Evolutionary conservation across 2,888 invertebrate genomes (phyloP), one percentile per base, ranked within the genome.

Genomic region (Ophion obscuratus): DNA sequence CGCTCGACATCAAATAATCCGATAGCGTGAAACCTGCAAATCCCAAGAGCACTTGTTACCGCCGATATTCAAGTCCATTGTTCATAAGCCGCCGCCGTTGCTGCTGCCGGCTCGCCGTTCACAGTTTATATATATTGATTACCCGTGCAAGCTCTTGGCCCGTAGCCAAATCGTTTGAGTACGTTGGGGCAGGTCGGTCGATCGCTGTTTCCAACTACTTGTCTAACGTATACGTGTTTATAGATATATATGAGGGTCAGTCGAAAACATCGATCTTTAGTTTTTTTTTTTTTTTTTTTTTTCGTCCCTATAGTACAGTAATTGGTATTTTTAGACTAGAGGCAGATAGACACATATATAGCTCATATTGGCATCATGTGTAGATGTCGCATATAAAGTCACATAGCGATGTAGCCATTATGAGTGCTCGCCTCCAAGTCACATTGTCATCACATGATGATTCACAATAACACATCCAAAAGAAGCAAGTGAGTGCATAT

Each of bases 121-220:
- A 17, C 53, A 59, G 85, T 84, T 87, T 87, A 89, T 88, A 89
- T 89, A 88, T 90, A 92, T 92, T 91, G 93, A 93, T 92, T 91
- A 89, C 87, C 17, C 86, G 84, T 84, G 83, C 85, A 84, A 83
- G 83, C 79, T 84, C 87, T 91, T 93, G 93, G 92, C 91, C 90
- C 89, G 67, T 74, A 80, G 92, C 92, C 92, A 92, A 92, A 89
- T 88, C 86, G 87, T 86, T 86, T 84, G 80, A 79, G 76, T 77
- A 68, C 77, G 80, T 81, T 83, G 68, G 77, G 83, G 77, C 80
- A 83, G 85, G 80, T 83, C 68, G 64, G 77, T 81, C 82, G 82
- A 78, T 79, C 74, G 74, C 40, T 64, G 81, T 79, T 76, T 83
- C 83, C 59, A 76, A 59, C 76, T 31, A 62, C 73, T 74, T 71